Evolutionary conservation across 1,140 invertebrate species (phyloP).

Genomic region (Cardiocondyla obscurior): DNA sequence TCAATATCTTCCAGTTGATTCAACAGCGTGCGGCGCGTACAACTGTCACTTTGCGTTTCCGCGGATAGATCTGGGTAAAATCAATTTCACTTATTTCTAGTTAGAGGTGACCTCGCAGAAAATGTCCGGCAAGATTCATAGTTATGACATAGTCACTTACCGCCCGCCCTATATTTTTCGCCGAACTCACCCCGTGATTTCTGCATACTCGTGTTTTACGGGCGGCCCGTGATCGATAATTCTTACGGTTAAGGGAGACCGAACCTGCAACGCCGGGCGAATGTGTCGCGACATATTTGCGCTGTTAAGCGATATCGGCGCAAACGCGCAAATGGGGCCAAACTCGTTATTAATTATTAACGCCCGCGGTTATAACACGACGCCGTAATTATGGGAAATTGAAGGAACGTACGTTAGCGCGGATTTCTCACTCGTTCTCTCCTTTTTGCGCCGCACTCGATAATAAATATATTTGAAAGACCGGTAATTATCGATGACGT

Average conservation of each 20-base stretch:
- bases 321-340: background rate
- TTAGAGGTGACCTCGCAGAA: slow-evolving; percentile 9
- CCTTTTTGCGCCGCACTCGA: background rate
- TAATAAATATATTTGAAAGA: slow-evolving; percentile 63
- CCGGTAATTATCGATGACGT: slow-evolving; percentile 57
- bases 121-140: slow-evolving; percentile 41
- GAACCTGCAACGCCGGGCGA: slow-evolving; percentile 25
- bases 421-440: background rate
- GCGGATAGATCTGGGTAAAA: slow-evolving; percentile 17
- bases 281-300: slow-evolving; percentile 24
- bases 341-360: slow-evolving; percentile 64
- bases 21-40: background rate
- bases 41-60: background rate
- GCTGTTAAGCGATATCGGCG: slow-evolving; percentile 14
- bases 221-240: slow-evolving; percentile 25
- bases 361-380: slow-evolving; percentile 23
- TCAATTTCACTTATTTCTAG: slow-evolving; percentile 43
- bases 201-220: slow-evolving; percentile 38
- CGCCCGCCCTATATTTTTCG: slow-evolving; percentile 48
- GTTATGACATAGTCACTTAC: slow-evolving; percentile 47
- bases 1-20: slow-evolving; percentile 1
- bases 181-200: slow-evolving; percentile 20
- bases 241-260: slow-evolving; percentile 5
- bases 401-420: slow-evolving; percentile 29
- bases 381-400: slow-evolving; percentile 60